A percentile compares a stretch with the other conserved stretches of the same genome.
phyloP scores from a whole-genome alignment of 2,113 vertebrate genomes.

The Dromas ardeola region DNA sequence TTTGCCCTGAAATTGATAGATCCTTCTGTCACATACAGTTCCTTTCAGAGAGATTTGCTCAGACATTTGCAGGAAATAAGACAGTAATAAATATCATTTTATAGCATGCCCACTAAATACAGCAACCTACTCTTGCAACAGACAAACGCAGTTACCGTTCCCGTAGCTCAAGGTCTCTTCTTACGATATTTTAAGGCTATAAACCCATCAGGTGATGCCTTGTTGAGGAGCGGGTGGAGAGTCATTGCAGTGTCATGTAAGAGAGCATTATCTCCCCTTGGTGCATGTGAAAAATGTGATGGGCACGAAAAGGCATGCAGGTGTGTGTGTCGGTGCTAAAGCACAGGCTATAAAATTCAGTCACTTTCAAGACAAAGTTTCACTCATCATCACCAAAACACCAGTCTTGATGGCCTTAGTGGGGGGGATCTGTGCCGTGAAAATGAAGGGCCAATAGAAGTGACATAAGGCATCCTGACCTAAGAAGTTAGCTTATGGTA shows the following conservation, averaged over 20 bases:
- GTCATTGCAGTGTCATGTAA: background rate
- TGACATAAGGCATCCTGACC: no score
- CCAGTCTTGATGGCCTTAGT: slow-evolving; percentile 50
- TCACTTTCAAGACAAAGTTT: background rate
- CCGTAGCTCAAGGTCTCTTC: background rate
- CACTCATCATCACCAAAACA: slow-evolving; percentile 56
- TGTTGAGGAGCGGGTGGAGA: background rate
- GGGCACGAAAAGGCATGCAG: background rate
- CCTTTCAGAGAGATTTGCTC: background rate
- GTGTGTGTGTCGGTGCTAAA: background rate
- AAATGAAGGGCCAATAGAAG: background rate
- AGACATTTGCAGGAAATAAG: background rate
- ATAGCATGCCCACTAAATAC: background rate
- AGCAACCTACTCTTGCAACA: background rate
- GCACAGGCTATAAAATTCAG: background rate
- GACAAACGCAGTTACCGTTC: background rate
- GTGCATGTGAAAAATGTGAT: background rate
- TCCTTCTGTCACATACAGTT: background rate
- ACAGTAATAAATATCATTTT: background rate
- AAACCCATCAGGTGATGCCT: background rate
- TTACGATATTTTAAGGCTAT: background rate
- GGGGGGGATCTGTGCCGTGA: background rate
- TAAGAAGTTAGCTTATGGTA: no score
- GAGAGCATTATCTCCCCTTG: background rate
- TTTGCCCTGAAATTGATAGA: background rate